phyloP scores from a whole-genome alignment of 2,888 invertebrate species.

The Dynastes maya region DNA sequence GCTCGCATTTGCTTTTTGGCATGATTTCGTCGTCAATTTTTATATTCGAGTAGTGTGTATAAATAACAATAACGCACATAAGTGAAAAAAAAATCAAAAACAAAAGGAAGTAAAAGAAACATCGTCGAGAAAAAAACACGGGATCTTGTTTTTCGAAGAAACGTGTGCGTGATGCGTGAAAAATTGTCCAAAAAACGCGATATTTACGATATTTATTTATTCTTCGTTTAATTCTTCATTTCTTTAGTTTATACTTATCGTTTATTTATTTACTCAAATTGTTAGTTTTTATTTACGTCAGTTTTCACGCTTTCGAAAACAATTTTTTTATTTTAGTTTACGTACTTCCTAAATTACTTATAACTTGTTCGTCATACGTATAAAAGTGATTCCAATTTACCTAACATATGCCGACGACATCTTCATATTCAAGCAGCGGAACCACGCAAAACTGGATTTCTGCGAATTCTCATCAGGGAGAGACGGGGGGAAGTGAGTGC shows the following conservation, averaged over 20 bases:
- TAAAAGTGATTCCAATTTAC: slow-evolving; percentile 44
- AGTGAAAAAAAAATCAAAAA: neutral
- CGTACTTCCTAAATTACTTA: slow-evolving; percentile 42
- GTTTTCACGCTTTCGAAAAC: slow-evolving; percentile 44
- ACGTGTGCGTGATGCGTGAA: slow-evolving; percentile 43
- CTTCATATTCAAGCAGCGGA: slow-evolving; percentile 45
- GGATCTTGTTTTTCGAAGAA: slow-evolving; percentile 17
- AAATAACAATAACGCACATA: neutral
- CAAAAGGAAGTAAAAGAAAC: slow-evolving; percentile 20
- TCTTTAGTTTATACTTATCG: slow-evolving; percentile 17
- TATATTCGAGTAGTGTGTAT: neutral
- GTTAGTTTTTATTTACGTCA: slow-evolving; percentile 13
- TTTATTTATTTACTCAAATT: slow-evolving; percentile 19
- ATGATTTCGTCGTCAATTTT: too few relatives aligned
- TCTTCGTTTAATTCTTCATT: slow-evolving; percentile 25
- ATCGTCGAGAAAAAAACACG: slow-evolving; percentile 20
- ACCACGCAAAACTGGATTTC: slow-evolving; percentile 35
- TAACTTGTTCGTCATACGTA: slow-evolving; percentile 44
- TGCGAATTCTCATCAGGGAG: slow-evolving; percentile 29
- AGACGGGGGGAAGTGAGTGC: slow-evolving; percentile 12
- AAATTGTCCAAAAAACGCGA: slow-evolving; percentile 43
- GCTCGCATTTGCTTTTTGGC: too few relatives aligned
- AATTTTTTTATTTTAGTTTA: slow-evolving; percentile 18
- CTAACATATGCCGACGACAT: slow-evolving; percentile 40
- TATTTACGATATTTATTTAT: slow-evolving; percentile 21